A percentile compares a stretch with the other conserved stretches of the same genome.
Conservation (phyloP, 2,888 invertebrate species). For the Lumbricus terrestris region DNA sequence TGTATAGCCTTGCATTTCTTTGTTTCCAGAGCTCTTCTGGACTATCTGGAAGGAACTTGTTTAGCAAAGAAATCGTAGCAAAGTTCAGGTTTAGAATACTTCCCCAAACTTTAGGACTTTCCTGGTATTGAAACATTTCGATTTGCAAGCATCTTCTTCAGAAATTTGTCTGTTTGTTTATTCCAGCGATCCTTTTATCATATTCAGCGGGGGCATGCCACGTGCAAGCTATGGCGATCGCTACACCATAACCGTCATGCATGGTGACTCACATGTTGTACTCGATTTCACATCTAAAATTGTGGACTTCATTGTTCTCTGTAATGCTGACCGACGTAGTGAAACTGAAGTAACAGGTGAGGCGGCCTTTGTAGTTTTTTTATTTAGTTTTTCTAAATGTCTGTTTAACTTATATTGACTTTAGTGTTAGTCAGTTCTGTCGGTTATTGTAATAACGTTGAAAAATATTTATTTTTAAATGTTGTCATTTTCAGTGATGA, state of each 20-base stretch:
- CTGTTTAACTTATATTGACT: not conserved
- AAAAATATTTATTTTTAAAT: not conserved
- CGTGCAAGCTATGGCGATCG: conserved; percentile 89
- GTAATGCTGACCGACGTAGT: conserved; percentile 27
- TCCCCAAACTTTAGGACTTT: not conserved
- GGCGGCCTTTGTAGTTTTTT: not conserved
- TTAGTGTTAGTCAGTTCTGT: not conserved
- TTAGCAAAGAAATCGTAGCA: not conserved
- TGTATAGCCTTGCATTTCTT: not conserved
- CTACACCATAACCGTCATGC: conserved; percentile 79
- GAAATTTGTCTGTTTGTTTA: not conserved
- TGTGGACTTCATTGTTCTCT: conserved; percentile 66
- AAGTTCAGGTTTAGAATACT: not conserved
- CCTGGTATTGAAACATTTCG: not conserved
- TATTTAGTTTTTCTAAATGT: not conserved
- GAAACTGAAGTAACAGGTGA: conserved; percentile 3
- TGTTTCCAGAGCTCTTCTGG: not conserved
- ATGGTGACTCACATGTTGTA: conserved; percentile 39
- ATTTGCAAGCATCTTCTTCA: not conserved
- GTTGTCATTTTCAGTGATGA: not conserved
- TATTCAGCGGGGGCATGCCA: conserved; percentile 91
- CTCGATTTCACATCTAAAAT: conserved; percentile 95
- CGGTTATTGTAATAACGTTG: not conserved
- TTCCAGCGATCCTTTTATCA: conserved; percentile 58
- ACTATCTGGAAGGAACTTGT: not conserved